Percentiles rank a stretch among this genome's conserved stretches.
Conservation (phyloP, 1,140 invertebrate genomes). For the Lerema accius region DNA sequence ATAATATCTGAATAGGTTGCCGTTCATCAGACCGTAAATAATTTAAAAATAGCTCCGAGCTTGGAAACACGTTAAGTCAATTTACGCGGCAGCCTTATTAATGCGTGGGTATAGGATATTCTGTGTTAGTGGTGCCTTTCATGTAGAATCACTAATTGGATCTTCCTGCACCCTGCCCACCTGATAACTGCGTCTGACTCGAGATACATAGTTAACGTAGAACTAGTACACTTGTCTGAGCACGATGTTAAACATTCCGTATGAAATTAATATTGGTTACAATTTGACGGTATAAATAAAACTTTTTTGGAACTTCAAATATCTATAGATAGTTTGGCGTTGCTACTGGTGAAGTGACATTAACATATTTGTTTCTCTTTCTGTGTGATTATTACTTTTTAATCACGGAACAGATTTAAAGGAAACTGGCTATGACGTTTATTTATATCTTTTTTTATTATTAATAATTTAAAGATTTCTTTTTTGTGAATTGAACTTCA, state of each 20-base stretch:
- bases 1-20: conserved; percentile 43
- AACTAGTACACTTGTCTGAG: conserved; percentile 1
- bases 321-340: too few species aligned
- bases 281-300: too few species aligned
- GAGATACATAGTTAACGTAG: background rate
- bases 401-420: too few species aligned
- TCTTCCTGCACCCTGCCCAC: conserved; percentile 40
- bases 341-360: too few species aligned
- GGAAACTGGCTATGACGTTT: too few species aligned
- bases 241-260: background rate
- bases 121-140: conserved; percentile 19
- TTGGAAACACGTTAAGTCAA: conserved; percentile 35
- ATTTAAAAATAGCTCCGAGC: background rate
- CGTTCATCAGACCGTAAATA: background rate
- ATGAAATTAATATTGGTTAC: background rate
- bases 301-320: too few species aligned
- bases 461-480: too few species aligned
- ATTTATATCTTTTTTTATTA: too few species aligned
- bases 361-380: too few species aligned
- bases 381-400: too few species aligned
- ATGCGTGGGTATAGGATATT: conserved; percentile 25
- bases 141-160: conserved; percentile 49
- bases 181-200: conserved; percentile 37
- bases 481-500: background rate
- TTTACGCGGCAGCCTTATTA: conserved; percentile 36